Evolutionary conservation across 1,140 invertebrate genomes (phyloP).

Genomic region (Drosophila eugracilis): DNA sequence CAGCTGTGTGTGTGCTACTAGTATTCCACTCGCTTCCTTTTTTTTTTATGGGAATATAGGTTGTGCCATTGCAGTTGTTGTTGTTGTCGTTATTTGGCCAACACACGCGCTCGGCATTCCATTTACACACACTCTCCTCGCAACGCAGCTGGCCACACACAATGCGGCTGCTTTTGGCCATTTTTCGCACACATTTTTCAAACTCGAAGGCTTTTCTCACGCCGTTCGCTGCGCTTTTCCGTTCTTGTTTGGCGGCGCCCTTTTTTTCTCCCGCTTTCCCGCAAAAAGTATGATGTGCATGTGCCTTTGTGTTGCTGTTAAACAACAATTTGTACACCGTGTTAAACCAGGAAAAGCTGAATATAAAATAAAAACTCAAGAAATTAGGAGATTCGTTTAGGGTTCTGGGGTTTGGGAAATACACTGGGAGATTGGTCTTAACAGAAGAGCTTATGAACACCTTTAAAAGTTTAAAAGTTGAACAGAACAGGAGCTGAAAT

Average conservation of each 20-base stretch:
- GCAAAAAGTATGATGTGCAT: slow-evolving; percentile 29
- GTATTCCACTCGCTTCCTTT: slow-evolving; percentile 25
- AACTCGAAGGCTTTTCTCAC: slow-evolving; percentile 41
- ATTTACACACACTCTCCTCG: not conserved
- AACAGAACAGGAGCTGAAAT: no score
- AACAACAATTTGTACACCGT: slow-evolving; percentile 34
- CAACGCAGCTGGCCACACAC: slow-evolving; percentile 33
- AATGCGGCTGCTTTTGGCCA: slow-evolving; percentile 48
- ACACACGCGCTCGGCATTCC: slow-evolving; percentile 34
- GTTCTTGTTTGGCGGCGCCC: not conserved
- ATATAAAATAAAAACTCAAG: slow-evolving; percentile 28
- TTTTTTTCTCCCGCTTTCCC: slow-evolving; percentile 9
- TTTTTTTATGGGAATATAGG: slow-evolving; percentile 37
- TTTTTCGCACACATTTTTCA: slow-evolving; percentile 50
- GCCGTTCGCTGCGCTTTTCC: slow-evolving; percentile 28
- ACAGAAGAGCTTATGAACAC: no score
- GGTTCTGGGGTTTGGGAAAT: not conserved
- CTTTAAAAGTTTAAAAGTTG: no score
- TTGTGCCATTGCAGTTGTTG: slow-evolving; percentile 19
- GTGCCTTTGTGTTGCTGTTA: slow-evolving; percentile 42
- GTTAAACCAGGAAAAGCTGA: slow-evolving; percentile 24
- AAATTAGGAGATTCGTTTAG: slow-evolving; percentile 35
- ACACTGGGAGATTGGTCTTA: not conserved
- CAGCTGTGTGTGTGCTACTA: slow-evolving; percentile 41
- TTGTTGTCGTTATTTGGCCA: slow-evolving; percentile 44